phyloP scores from a whole-genome alignment of 2,797 vertebrate genomes.

The Sphenodon punctatus region DNA sequence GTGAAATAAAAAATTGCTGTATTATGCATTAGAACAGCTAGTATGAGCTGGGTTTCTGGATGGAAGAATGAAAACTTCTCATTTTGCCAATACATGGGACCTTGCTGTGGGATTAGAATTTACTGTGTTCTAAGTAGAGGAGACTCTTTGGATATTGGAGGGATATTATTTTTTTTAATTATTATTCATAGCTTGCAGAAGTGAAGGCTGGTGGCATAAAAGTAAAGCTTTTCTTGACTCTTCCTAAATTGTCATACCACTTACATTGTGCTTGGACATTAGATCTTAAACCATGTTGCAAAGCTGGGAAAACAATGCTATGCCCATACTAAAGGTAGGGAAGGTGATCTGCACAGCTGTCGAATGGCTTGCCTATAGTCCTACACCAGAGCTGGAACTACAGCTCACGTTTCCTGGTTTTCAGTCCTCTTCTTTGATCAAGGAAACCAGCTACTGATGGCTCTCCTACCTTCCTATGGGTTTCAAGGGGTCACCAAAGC shows the following conservation, averaged over 20 bases:
- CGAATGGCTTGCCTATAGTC: not conserved
- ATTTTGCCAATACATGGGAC: rapidly evolving
- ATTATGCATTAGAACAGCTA: not conserved
- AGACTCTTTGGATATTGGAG: not conserved
- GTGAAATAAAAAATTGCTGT: not conserved
- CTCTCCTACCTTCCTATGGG: rapidly evolving
- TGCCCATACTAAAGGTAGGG: too few relatives aligned
- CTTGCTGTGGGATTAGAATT: not conserved
- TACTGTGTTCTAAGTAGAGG: not conserved
- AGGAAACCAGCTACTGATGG: not conserved
- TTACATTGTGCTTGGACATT: too few relatives aligned
- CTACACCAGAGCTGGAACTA: not conserved
- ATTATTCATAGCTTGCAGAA: too few relatives aligned
- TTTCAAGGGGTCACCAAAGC: not conserved
- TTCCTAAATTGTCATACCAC: too few relatives aligned
- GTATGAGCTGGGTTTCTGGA: not conserved
- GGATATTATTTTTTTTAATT: not conserved
- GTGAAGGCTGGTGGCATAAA: not conserved
- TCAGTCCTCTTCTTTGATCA: not conserved
- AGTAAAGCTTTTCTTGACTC: too few relatives aligned
- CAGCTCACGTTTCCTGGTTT: not conserved
- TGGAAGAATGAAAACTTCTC: not conserved
- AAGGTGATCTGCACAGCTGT: too few relatives aligned
- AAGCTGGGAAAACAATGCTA: too few relatives aligned
- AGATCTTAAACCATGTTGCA: too few relatives aligned